These are phyloP conservation scores for Drosophila saltans DNA, from an alignment of 1,140 invertebrate genomes.

Conservation along the genomic window DNA sequence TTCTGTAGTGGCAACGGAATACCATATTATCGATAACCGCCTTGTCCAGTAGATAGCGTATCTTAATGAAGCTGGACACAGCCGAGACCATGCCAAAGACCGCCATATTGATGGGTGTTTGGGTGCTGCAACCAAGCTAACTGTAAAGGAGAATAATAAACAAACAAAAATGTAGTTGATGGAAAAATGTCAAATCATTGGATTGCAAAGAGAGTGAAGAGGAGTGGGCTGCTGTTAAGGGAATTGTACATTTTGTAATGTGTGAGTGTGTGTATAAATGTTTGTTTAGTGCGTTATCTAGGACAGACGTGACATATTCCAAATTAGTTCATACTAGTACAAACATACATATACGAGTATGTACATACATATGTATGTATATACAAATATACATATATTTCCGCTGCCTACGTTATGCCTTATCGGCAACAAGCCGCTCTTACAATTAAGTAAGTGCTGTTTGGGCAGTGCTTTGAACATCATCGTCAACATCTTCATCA, in stretches of 20 bases:
- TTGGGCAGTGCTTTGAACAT: conserved; percentile 47
- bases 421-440: conserved; percentile 74
- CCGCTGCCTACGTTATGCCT: conserved; percentile 48
- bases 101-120: conserved; percentile 86
- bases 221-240: neutral
- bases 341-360: too few relatives aligned
- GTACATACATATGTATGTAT: too few relatives aligned
- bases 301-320: conserved; percentile 65
- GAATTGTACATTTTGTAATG: too few relatives aligned
- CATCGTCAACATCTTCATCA: conserved; percentile 25
- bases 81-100: conserved; percentile 92
- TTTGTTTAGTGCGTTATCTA: conserved; percentile 63
- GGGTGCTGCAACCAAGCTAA: conserved; percentile 55
- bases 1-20: conserved; percentile 94
- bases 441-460: conserved; percentile 77
- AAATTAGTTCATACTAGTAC: conserved; percentile 52
- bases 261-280: conserved; percentile 14
- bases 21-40: conserved; percentile 95
- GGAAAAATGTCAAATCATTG: conserved; percentile 8
- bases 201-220: neutral
- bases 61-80: conserved; percentile 93
- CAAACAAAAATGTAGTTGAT: conserved; percentile 3
- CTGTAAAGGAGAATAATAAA: conserved; percentile 32
- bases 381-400: conserved; percentile 29
- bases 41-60: conserved; percentile 92